Conservation (phyloP, 2,888 invertebrate species). For the Muschampia plurimacula region DNA sequence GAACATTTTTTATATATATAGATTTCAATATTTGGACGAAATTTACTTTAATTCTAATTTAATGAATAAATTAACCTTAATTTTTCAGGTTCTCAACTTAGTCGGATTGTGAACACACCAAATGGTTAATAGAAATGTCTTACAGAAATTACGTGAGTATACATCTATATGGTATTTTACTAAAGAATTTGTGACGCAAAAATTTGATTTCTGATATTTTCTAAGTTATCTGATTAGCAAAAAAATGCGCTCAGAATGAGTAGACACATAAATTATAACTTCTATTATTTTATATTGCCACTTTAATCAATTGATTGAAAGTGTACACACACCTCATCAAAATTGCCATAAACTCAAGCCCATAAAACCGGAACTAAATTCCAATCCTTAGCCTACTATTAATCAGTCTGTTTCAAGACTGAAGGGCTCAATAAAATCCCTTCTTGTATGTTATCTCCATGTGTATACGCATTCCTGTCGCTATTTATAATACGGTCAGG, state of each 20-base stretch:
- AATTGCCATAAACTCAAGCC: slow-evolving; percentile 34
- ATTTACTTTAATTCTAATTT: too few species aligned
- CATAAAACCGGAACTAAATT: slow-evolving; percentile 45
- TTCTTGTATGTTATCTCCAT: slow-evolving; percentile 56
- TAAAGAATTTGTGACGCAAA: background rate
- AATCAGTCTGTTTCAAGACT: slow-evolving; percentile 61
- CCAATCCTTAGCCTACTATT: slow-evolving; percentile 54
- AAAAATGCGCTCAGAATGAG: too few species aligned
- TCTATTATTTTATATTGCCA: background rate
- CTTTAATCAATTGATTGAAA: background rate
- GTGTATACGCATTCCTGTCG: slow-evolving; percentile 64
- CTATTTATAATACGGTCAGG: slow-evolving; percentile 76
- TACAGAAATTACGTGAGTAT: slow-evolving; percentile 78
- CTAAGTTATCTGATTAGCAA: too few species aligned
- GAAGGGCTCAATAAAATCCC: slow-evolving; percentile 66
- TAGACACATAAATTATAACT: background rate
- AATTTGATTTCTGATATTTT: too few species aligned
- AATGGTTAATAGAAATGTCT: slow-evolving; percentile 67
- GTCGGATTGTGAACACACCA: slow-evolving; percentile 45
- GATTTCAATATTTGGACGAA: too few species aligned
- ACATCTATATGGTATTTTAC: slow-evolving; percentile 1
- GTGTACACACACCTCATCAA: slow-evolving; percentile 2
- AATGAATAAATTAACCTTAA: background rate
- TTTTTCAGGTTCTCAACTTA: slow-evolving; percentile 18
- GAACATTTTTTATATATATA: too few species aligned